Conservation (phyloP, 2,113 vertebrate species). For the Antigone vipio region DNA sequence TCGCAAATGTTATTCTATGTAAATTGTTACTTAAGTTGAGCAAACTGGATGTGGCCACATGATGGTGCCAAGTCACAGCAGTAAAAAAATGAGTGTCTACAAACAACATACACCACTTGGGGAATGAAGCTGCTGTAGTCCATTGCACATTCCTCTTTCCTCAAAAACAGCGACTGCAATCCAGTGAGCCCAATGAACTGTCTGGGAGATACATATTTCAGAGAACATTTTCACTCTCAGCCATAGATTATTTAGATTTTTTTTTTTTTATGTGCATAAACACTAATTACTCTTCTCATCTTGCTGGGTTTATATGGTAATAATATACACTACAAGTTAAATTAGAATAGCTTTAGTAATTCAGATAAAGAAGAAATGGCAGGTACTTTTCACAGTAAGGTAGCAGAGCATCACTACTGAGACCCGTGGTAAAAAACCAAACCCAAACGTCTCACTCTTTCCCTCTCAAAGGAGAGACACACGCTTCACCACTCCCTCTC, state of each 20-base stretch:
- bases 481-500: background rate
- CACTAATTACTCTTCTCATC: background rate
- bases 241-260: no score
- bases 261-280: background rate
- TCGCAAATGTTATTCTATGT: background rate
- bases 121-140: background rate
- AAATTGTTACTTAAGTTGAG: background rate
- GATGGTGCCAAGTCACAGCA: conserved; percentile 59
- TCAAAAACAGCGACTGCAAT: background rate
- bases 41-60: conserved; percentile 40
- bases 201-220: background rate
- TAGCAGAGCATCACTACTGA: background rate
- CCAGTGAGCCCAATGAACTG: background rate
- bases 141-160: background rate
- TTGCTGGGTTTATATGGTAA: background rate
- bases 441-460: background rate
- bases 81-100: background rate
- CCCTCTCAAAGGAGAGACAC: background rate
- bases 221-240: background rate
- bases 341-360: background rate
- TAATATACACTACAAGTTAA: background rate
- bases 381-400: background rate
- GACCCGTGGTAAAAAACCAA: background rate
- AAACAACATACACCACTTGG: fast-evolving
- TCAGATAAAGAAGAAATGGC: background rate